Evolutionary conservation across 2,797 vertebrate species (phyloP).

Genomic region (Bryconaethiops microstoma): DNA sequence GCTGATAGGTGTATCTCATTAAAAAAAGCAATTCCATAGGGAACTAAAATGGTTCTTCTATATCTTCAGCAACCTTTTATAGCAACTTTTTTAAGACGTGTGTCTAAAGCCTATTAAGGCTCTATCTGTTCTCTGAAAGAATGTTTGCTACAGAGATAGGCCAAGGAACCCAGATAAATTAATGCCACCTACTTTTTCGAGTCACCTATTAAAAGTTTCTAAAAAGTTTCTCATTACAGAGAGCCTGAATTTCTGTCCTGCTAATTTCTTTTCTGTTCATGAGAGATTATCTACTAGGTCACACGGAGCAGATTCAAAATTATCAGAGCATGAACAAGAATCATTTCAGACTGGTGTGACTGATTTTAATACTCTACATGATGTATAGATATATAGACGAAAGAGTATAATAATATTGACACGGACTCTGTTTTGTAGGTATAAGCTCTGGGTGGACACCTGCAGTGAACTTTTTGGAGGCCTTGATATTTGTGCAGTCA

Average conservation of each 20-base stretch:
- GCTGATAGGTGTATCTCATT: too few species aligned
- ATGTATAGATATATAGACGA: neutral
- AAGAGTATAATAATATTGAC: neutral
- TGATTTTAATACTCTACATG: neutral
- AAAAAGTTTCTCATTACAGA: neutral
- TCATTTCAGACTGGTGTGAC: neutral
- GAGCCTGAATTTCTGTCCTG: neutral
- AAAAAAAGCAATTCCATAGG: too few species aligned
- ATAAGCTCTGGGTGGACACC: slow-evolving; percentile 95
- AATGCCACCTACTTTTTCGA: neutral
- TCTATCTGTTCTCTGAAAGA: neutral
- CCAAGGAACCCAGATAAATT: neutral
- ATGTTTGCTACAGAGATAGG: neutral
- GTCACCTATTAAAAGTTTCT: neutral
- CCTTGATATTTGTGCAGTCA: slow-evolving; percentile 95
- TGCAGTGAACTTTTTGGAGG: slow-evolving; percentile 96
- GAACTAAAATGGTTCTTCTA: too few species aligned
- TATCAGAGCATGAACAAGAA: neutral
- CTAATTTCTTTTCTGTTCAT: neutral
- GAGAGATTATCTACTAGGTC: neutral
- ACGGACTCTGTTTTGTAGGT: slow-evolving; percentile 73
- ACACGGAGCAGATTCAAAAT: neutral
- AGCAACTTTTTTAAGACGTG: too few species aligned
- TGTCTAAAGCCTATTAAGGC: too few species aligned
- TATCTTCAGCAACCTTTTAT: too few species aligned